A percentile compares a stretch with the other conserved stretches of the same genome.
These are phyloP conservation scores for Brachymystax lenok DNA, from an alignment of 2,797 vertebrate species.

Conservation along the genomic window DNA sequence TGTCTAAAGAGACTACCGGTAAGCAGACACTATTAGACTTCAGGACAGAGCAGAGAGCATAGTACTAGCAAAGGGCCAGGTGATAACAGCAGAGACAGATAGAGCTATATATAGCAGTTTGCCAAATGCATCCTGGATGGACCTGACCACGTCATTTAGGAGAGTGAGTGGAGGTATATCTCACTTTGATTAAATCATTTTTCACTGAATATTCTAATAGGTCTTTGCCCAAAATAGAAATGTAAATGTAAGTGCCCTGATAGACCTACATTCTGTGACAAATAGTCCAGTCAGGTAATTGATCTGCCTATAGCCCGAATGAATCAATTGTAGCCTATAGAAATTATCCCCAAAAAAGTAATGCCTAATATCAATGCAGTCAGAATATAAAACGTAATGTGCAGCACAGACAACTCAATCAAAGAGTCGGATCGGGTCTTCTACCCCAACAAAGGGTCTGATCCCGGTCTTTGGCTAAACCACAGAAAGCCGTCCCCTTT, in stretches of 20 bases:
- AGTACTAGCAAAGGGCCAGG: slow-evolving; percentile 32
- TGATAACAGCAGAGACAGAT: slow-evolving; percentile 57
- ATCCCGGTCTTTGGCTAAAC: too few relatives aligned
- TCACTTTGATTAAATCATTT: slow-evolving; percentile 24
- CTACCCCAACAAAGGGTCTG: too few relatives aligned
- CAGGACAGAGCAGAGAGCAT: slow-evolving; percentile 42
- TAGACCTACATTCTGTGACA: too few relatives aligned
- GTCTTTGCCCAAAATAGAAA: slow-evolving; percentile 21
- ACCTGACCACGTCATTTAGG: slow-evolving; percentile 22
- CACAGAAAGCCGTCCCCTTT: slow-evolving; percentile 63
- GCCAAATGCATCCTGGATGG: slow-evolving; percentile 37
- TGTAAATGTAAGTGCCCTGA: not conserved
- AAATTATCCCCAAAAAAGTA: not conserved
- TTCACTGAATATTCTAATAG: not conserved
- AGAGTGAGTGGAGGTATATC: slow-evolving; percentile 23
- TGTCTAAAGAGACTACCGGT: slow-evolving; percentile 44
- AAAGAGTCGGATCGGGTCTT: too few relatives aligned
- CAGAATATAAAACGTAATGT: not conserved
- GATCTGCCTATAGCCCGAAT: not conserved
- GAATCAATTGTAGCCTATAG: not conserved
- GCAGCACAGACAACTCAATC: not conserved
- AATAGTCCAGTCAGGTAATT: too few relatives aligned
- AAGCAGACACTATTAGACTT: slow-evolving; percentile 52
- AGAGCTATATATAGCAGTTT: slow-evolving; percentile 3
- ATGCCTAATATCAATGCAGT: not conserved